Base-by-base conservation (phyloP, 2,888 invertebrate species). In the Glaucopsyche alexis region DNA sequence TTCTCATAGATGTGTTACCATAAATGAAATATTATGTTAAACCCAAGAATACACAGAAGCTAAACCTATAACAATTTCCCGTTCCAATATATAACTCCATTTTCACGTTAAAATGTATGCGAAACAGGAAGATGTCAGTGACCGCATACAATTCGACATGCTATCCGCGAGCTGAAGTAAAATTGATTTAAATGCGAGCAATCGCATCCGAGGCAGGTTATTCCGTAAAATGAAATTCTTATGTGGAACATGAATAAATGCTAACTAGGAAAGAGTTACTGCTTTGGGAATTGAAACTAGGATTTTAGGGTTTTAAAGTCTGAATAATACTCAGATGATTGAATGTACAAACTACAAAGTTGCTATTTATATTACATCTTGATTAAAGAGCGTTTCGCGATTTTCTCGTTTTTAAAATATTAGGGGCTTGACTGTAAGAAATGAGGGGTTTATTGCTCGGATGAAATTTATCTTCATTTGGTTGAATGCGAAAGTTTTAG, bases 71-170 rank as follows among this genome's bases (percentile, higher is more conserved):
- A 16, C 69, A 19, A 47, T 69, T 69, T 69, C 49, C 69, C 47
- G 69, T 69, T 67, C 69, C 42, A 64, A 76, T 73, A 52, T 40
- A 45, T 19, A 8, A 60, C 45, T 16, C 60, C 50, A 73, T 75
- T 77, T 76, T 52, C 66, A 66, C 82, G 83, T 82, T 82, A 82
- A 84, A 84, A 72, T 85, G 82, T 82, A 85, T 84, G 86, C 85
- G 87, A 87, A 82, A 84, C 84, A 84, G 85, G 84, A 87, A 86
- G 84, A 87, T 85, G 89, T 86, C 88, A 88, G 85, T 88, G 89
- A 88, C 89, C 88, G 87, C 89, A 89, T 85, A 79, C 79, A 86
- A 89, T 87, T 88, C 88, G 86, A 77, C 85, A 85, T 82, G 87
- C 86, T 88, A 85, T 89, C 84, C 87, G 82, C 83, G 79, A 84